Conservation (phyloP, 2,888 invertebrate genomes). For the Syrista parreyssii region DNA sequence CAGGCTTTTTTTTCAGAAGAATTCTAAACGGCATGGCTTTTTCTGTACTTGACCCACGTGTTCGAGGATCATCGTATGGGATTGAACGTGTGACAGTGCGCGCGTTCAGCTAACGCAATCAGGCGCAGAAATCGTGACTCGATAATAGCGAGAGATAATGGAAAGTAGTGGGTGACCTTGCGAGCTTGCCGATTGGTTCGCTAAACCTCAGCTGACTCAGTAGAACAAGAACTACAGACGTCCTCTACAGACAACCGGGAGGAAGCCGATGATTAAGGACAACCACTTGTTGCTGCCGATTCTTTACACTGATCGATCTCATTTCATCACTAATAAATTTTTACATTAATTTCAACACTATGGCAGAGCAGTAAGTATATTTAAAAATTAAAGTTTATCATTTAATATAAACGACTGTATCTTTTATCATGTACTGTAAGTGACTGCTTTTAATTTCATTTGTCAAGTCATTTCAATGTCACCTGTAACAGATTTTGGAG, state of each 20-base stretch:
- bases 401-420: not conserved
- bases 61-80: not conserved
- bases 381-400: not conserved
- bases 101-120: not conserved
- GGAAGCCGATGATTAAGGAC: conserved; percentile 8
- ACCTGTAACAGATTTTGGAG: not conserved
- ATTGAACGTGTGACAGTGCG: not conserved
- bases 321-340: not conserved
- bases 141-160: conserved; percentile 28
- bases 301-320: not conserved
- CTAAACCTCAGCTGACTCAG: conserved; percentile 45
- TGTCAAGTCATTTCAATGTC: conserved; percentile 25
- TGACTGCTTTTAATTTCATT: conserved; percentile 3
- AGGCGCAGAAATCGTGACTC: conserved; percentile 23
- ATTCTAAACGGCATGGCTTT: not conserved
- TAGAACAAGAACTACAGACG: conserved; percentile 21
- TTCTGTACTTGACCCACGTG: not conserved
- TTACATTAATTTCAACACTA: conserved; percentile 16
- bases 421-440: not conserved
- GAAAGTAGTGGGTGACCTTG: conserved; percentile 27
- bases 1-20: not conserved
- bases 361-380: conserved; percentile 35
- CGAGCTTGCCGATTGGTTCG: conserved; percentile 45
- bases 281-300: conserved; percentile 41
- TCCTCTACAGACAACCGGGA: conserved; percentile 27